These are phyloP conservation scores for Morbakka virulenta DNA, from an alignment of 30 jellyfish, hydroid and myxozoan species.

Conservation along the genomic window DNA sequence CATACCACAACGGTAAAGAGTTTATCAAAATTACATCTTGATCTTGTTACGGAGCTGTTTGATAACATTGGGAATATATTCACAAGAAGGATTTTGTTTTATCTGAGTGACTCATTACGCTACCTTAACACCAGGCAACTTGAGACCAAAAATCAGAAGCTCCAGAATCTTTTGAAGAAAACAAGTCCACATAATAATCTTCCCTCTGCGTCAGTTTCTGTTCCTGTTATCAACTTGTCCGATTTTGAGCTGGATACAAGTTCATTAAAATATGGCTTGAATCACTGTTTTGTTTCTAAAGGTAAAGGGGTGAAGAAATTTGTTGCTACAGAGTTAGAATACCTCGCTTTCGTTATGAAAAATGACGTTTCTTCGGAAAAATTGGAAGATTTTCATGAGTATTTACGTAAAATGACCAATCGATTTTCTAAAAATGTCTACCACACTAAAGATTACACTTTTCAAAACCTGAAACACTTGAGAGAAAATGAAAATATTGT, in stretches of 20 bases:
- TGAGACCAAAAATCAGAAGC: background rate
- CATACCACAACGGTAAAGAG: too few species aligned
- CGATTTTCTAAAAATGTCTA: conserved; percentile 10
- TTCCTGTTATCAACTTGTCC: too few species aligned
- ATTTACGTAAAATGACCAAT: conserved; percentile 2
- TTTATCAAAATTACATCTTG: too few species aligned
- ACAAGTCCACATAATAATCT: background rate
- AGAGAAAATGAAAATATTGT: conserved; percentile 3
- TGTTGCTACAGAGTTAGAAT: conserved; percentile 1
- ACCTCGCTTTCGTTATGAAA: too few species aligned
- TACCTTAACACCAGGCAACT: too few species aligned
- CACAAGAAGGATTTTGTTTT: too few species aligned
- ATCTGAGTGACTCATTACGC: too few species aligned
- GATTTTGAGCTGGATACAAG: background rate
- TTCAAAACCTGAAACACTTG: background rate
- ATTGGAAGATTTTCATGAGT: conserved; percentile 11
- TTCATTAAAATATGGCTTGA: conserved; percentile 8
- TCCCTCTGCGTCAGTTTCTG: background rate
- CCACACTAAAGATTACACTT: conserved; percentile 4
- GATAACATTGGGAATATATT: too few species aligned
- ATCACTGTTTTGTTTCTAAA: conserved; percentile 14
- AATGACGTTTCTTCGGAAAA: too few species aligned
- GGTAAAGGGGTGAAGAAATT: conserved; percentile 13
- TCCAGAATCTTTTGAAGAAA: background rate
- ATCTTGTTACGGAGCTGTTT: too few species aligned